A percentile compares a stretch with the other conserved stretches of the same genome.
phyloP scores from a whole-genome alignment of 2,888 invertebrate species.

The Cantharis lateralis region DNA sequence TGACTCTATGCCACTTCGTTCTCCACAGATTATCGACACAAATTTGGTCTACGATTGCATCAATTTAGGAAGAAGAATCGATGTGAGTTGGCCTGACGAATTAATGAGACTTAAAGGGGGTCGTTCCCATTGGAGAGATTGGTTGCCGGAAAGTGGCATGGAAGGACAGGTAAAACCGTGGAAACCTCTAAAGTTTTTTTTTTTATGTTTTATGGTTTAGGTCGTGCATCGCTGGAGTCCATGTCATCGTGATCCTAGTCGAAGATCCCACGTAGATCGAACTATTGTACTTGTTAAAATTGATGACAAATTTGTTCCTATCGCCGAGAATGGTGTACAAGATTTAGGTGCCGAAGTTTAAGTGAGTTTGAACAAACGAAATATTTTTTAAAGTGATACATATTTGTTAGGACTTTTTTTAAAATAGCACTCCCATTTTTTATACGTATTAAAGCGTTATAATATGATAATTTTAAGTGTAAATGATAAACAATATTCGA shows the following conservation, averaged over 20 bases:
- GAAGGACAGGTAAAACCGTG: constrained; percentile 74
- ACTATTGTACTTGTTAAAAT: constrained; percentile 91
- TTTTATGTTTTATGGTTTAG: constrained; percentile 49
- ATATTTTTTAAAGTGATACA: background rate
- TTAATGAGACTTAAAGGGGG: constrained; percentile 86
- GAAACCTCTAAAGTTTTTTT: background rate
- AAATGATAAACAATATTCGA: constrained; percentile 1
- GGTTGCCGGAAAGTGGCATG: constrained; percentile 91
- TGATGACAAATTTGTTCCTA: constrained; percentile 90
- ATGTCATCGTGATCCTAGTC: constrained; percentile 84
- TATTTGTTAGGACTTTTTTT: background rate
- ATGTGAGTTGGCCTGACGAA: constrained; percentile 95
- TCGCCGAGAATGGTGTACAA: constrained; percentile 87
- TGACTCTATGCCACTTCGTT: background rate
- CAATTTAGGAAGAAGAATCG: constrained; percentile 86
- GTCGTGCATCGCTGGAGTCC: constrained; percentile 95
- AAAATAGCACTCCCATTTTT: background rate
- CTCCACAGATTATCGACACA: constrained; percentile 63
- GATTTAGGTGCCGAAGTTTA: constrained; percentile 69
- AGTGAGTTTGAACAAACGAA: background rate
- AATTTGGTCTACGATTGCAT: constrained; percentile 87
- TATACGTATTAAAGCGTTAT: background rate
- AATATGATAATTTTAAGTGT: background rate
- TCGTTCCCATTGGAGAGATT: constrained; percentile 85
- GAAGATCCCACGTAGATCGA: constrained; percentile 90